Percentiles rank a stretch among this genome's conserved stretches.
phyloP scores from a whole-genome alignment of 2,797 vertebrate species.

The Chaetophractus vellerosus region DNA sequence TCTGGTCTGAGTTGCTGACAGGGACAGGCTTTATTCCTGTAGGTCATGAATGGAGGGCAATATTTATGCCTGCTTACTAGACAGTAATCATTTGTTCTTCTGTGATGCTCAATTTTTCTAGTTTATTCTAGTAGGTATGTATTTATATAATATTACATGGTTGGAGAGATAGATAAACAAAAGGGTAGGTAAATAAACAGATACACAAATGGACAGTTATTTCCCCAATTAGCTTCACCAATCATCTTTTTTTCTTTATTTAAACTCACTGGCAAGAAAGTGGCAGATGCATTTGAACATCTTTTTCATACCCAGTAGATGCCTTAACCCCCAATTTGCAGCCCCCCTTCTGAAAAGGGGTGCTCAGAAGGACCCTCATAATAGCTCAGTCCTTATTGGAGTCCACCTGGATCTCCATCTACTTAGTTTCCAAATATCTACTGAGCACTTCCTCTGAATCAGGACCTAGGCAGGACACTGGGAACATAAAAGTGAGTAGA shows the following conservation, averaged over 20 bases:
- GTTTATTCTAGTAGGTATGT: not conserved
- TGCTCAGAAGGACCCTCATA: not conserved
- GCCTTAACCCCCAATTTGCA: not conserved
- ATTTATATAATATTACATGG: constrained; percentile 19
- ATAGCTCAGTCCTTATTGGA: not conserved
- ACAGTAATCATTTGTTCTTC: not conserved
- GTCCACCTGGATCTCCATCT: not conserved
- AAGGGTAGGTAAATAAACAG: constrained; percentile 19
- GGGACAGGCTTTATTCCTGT: constrained; percentile 61
- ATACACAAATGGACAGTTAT: not conserved
- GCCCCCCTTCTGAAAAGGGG: not conserved
- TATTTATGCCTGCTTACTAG: not conserved
- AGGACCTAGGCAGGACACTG: not conserved
- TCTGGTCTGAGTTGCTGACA: constrained; percentile 55
- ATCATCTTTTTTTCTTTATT: constrained; percentile 57
- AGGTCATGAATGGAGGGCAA: constrained; percentile 53
- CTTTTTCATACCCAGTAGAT: not conserved
- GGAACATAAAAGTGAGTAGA: not conserved
- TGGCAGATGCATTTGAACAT: not conserved
- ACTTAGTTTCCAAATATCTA: not conserved
- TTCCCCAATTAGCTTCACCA: not conserved
- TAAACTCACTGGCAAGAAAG: constrained; percentile 24
- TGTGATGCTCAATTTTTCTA: not conserved
- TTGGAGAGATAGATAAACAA: constrained; percentile 33
- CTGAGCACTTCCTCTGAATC: not conserved